phyloP scores from a whole-genome alignment of 1,140 invertebrate species.

The Lordiphosa mommai region DNA sequence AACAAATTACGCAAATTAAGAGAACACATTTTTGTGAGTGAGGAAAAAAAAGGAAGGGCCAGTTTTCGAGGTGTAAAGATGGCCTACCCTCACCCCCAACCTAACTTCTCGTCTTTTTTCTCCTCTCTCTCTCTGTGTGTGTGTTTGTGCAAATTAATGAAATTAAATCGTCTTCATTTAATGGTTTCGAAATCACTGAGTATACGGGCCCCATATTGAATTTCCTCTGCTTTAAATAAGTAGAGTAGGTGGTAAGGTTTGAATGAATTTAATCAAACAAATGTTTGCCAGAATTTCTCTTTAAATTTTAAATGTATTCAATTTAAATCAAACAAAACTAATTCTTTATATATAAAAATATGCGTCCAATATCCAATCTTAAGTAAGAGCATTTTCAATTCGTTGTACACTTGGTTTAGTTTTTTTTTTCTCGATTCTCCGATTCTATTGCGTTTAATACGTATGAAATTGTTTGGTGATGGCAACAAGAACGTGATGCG shows the following conservation, averaged over 20 bases:
- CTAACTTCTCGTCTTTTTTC: not conserved
- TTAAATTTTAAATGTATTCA: too few relatives aligned
- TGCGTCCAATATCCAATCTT: too few relatives aligned
- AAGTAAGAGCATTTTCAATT: too few relatives aligned
- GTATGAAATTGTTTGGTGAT: conserved; percentile 77
- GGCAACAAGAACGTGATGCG: conserved; percentile 67
- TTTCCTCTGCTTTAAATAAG: too few relatives aligned
- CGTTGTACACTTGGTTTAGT: too few relatives aligned
- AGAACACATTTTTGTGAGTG: conserved; percentile 54
- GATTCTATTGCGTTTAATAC: conserved; percentile 68
- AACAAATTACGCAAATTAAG: conserved; percentile 71
- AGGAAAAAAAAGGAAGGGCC: not conserved
- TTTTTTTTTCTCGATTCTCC: too few relatives aligned
- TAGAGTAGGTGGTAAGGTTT: too few relatives aligned
- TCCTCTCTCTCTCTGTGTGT: not conserved
- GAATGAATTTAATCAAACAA: too few relatives aligned
- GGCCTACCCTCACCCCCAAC: not conserved
- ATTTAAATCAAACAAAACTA: too few relatives aligned
- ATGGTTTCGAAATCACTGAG: conserved; percentile 18
- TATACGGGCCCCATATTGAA: too few relatives aligned
- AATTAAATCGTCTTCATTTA: conserved; percentile 71
- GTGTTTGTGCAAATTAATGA: conserved; percentile 64
- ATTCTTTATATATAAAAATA: too few relatives aligned
- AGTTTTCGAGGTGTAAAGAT: conserved; percentile 4
- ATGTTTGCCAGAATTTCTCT: too few relatives aligned